Percentiles rank a stretch among this genome's conserved stretches.
phyloP scores from a whole-genome alignment of 1,140 invertebrate species.

The Brachionus asplanchnoidis region DNA sequence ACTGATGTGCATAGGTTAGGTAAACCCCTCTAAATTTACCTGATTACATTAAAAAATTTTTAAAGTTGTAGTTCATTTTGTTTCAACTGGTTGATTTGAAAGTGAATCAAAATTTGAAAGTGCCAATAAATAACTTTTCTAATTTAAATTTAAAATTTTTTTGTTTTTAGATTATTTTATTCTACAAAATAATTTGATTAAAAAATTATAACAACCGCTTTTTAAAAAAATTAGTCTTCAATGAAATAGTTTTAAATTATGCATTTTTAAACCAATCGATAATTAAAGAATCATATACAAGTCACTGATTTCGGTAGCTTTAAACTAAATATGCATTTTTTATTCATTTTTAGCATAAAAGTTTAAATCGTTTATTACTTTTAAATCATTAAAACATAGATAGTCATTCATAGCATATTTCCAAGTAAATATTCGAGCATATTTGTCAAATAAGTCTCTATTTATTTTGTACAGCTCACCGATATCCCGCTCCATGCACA shows the following conservation, averaged over 20 bases:
- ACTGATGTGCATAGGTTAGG: too few relatives aligned
- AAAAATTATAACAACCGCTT: not conserved
- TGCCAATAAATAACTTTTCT: not conserved
- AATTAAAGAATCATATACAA: not conserved
- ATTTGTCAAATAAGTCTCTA: constrained; percentile 69
- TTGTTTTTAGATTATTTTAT: not conserved
- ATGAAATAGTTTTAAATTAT: not conserved
- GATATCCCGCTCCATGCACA: constrained; percentile 86
- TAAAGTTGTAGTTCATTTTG: too few relatives aligned
- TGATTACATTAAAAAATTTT: too few relatives aligned
- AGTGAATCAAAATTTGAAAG: too few relatives aligned
- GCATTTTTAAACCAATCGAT: not conserved
- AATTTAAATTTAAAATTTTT: not conserved
- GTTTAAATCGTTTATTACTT: not conserved
- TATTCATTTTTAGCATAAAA: not conserved
- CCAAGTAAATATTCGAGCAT: constrained; percentile 82
- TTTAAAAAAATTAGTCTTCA: not conserved
- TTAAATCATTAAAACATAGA: not conserved
- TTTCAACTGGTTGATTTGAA: too few relatives aligned
- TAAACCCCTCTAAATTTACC: too few relatives aligned
- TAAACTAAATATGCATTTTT: not conserved
- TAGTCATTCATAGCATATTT: constrained; percentile 82
- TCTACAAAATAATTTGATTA: not conserved
- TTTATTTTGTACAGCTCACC: constrained; percentile 73
- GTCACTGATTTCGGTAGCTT: not conserved